phyloP scores from a whole-genome alignment of 2,888 invertebrate species.

The Cantharis lateralis region DNA sequence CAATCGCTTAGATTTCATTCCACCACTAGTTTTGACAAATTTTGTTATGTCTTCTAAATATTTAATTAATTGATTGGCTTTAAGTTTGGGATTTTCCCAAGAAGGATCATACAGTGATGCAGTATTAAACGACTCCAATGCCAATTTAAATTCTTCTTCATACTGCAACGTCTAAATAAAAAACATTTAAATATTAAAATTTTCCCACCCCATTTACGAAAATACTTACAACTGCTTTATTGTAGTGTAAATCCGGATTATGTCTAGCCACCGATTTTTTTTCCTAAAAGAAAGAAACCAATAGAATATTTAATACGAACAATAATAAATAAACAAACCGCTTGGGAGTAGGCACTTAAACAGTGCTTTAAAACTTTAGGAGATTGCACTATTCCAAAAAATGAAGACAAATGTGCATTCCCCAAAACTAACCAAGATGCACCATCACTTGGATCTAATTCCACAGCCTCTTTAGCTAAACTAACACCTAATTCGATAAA shows the following conservation, averaged over 20 bases:
- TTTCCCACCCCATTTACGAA: no score
- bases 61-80: constrained; percentile 65
- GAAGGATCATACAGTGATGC: constrained; percentile 74
- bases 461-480: constrained; percentile 81
- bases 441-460: constrained; percentile 77
- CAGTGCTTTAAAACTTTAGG: constrained; percentile 72
- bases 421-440: constrained; percentile 84
- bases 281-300: constrained; percentile 58
- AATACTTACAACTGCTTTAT: constrained; percentile 80
- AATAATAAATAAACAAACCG: constrained; percentile 61
- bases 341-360: constrained; percentile 81
- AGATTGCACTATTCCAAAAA: constrained; percentile 76
- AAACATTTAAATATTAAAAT: no score
- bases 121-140: constrained; percentile 70
- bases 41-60: constrained; percentile 70
- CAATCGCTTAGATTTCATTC: constrained; percentile 74
- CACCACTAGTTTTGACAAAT: constrained; percentile 69
- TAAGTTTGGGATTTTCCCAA: constrained; percentile 71
- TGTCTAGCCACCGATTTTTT: constrained; percentile 48
- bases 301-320: no score
- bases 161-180: constrained; percentile 74
- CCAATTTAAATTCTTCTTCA: constrained; percentile 74
- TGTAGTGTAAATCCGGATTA: constrained; percentile 81
- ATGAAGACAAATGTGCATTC: constrained; percentile 82
- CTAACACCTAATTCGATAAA: constrained; percentile 74